Percentiles rank a stretch among this genome's conserved stretches.
These are phyloP conservation scores for Drosophila sturtevanti DNA, from an alignment of 1,140 invertebrate species.

Conservation along the genomic window DNA sequence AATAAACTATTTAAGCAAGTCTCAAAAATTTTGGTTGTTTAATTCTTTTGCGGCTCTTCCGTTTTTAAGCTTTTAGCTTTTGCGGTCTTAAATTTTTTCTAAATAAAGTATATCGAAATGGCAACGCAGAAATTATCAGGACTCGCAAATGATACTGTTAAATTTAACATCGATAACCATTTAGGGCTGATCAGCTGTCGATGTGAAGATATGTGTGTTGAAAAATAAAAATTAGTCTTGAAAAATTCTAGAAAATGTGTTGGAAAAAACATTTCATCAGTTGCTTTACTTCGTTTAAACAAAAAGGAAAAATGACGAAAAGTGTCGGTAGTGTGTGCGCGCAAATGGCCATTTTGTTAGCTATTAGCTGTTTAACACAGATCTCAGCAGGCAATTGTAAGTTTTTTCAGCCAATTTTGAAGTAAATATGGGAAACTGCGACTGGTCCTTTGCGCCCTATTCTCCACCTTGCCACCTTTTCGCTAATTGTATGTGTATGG, in stretches of 20 bases:
- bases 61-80: no score
- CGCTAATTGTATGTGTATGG: conserved; percentile 11
- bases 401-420: conserved; percentile 17
- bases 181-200: neutral
- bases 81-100: neutral
- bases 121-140: neutral
- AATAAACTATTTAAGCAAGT: no score
- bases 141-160: neutral
- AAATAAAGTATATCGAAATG: neutral
- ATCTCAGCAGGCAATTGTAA: conserved; percentile 44
- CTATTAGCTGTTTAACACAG: conserved; percentile 46
- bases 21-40: no score
- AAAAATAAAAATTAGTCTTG: neutral
- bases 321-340: conserved; percentile 67
- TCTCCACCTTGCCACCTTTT: neutral
- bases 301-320: conserved; percentile 66
- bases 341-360: conserved; percentile 64
- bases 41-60: no score
- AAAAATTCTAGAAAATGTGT: neutral
- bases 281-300: neutral
- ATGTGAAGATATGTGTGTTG: neutral
- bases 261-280: neutral
- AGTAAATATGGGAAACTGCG: neutral
- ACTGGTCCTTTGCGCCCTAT: neutral
- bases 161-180: neutral